Base-by-base conservation (phyloP, 1,140 invertebrate species). In the Bombus vancouverensis region DNA sequence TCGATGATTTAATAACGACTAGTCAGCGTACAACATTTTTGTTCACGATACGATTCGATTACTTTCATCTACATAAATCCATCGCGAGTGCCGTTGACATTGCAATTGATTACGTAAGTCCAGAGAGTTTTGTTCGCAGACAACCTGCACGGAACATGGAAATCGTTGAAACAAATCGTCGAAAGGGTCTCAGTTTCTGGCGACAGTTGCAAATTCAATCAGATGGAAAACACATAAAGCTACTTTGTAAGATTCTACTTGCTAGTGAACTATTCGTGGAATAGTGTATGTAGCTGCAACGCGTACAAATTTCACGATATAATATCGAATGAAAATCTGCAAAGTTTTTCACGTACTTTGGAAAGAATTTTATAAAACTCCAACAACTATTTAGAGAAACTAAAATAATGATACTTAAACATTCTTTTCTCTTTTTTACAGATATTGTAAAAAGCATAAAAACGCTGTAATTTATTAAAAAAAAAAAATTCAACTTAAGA, bases 71-170 rank as follows among this genome's bases (percentile, higher is more conserved):
- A 53, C 18, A 3, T 42, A 12, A 66, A 62, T 74, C 28, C 34
- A 18, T 68, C 25, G 22, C 25, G 42, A 53, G 39, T 83, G 81
- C 37, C 32, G 57, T 75, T 44, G 81, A 75, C 81, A 10, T 82
- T 82, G 71, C 53, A 65, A 82, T 75, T 82, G 57, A 66, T 83
- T 75, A 66, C n/a, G 59, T 75, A 66, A 83, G 57, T 83, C 34
- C 32, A 34, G 34, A 10, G 37, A 82, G 47, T 65, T 82, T 47
- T 42, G 39, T 28, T 75, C 44, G 72, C 57, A 47, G 59, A 59
- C 47, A 53, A 59, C 42, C 47, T 72, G 78, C 47, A 28, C 28
- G 18, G 66, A 53, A 42, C 47, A 32, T 8, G 25, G 32, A 1
- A 22, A 34, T 57, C 9, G 25, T 28, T 71, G 66, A 57, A 75